Evolutionary conservation across 2,888 invertebrate genomes (phyloP), one percentile per base, ranked within the genome.

Genomic region (Hylaea fasciaria): DNA sequence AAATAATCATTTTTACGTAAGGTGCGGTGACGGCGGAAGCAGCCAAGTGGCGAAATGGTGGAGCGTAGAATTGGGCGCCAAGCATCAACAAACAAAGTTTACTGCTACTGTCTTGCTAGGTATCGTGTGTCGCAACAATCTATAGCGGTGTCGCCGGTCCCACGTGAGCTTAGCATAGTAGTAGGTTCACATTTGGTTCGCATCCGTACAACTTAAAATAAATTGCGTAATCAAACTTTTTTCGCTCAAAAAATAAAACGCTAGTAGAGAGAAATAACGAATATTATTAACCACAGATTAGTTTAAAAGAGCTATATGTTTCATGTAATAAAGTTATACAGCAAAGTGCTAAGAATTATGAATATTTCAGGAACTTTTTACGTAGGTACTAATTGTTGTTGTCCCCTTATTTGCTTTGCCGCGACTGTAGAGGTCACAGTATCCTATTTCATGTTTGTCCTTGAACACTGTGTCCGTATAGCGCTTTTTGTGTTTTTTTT

Each of bases 31-130:
- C 51, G 57, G 45, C 40, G 17, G n/a, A 37, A 39, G 50, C 39
- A 16, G 29, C 41, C 28, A n/a, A 39, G 40, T 40, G 14, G 37
- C 37, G 48, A 5, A 22, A 22, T 48, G 37, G 12, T 35, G 39
- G 44, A 47, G 64, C 57, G 62, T 54, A 53, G 40, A 37, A 28
- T 56, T 62, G 22, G 69, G 65, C 64, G 66, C 66, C 65, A 61
- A 57, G 41, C 51, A 2, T 3, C 22, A 22, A 50, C 11, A 44
- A 48, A 65, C 60, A 60, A 51, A 57, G 52, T 57, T 59, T 62
- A 56, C 62, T 39, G 73, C 80, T 78, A 76, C 80, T 67, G 80
- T 75, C 69, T 72, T 77, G 70, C 69, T 69, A 70, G 57, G 62
- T 60, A 67, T 72, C 66, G 64, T 54, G 68, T 76, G 78, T 69